These are phyloP conservation scores for Bubo blakistoni DNA, from an alignment of 2,113 vertebrate species.

Conservation along the genomic window DNA sequence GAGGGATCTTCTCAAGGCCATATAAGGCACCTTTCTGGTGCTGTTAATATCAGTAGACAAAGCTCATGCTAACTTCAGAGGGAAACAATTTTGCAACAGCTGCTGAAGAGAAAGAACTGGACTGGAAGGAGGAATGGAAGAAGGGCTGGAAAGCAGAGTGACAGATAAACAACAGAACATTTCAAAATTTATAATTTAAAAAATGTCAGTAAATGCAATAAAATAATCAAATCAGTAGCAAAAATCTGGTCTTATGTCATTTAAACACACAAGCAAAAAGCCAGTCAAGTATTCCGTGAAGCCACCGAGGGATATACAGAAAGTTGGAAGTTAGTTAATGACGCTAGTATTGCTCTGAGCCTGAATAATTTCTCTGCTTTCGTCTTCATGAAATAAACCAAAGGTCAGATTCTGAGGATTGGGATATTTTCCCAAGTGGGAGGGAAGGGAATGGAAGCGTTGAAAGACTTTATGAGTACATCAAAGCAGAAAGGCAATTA, in stretches of 20 bases:
- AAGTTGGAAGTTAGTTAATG: slow-evolving; percentile 64
- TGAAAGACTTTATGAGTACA: slow-evolving; percentile 54
- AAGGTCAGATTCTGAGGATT: slow-evolving; percentile 60
- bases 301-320: slow-evolving; percentile 51
- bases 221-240: slow-evolving; percentile 18
- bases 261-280: slow-evolving; percentile 52
- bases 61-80: neutral
- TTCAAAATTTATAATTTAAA: neutral
- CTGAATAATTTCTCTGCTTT: slow-evolving; percentile 70
- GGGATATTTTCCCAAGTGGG: slow-evolving; percentile 64
- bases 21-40: neutral
- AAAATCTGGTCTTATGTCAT: slow-evolving; percentile 27
- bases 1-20: neutral
- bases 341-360: slow-evolving; percentile 60
- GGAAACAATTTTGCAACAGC: neutral
- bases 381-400: slow-evolving; percentile 58
- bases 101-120: neutral
- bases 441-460: slow-evolving; percentile 50
- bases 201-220: neutral
- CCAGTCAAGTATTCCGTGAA: slow-evolving; percentile 30
- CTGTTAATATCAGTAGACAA: neutral
- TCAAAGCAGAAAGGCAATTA: slow-evolving; percentile 64
- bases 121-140: neutral
- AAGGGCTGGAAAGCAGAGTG: neutral
- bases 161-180: neutral